Percentiles rank a stretch among this genome's conserved stretches.
These are phyloP conservation scores for Yoshiicerus persimilis DNA, from an alignment of 1,140 invertebrate species.

Conservation along the genomic window DNA sequence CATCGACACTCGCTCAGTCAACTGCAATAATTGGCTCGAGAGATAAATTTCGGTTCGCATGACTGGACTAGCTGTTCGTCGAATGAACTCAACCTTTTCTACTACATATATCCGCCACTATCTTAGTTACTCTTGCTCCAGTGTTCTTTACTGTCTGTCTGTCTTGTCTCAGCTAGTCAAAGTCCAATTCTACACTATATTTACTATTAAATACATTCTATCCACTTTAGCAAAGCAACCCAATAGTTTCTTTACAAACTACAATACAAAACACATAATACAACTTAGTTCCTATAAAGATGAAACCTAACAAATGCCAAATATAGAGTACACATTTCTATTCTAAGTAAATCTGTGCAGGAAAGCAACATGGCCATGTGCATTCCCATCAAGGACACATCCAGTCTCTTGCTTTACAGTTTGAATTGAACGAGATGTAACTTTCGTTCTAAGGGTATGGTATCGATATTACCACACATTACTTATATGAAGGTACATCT, in stretches of 20 bases:
- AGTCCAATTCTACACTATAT: background rate
- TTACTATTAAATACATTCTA: background rate
- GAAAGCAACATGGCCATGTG: background rate
- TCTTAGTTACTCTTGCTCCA: background rate
- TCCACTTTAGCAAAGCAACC: background rate
- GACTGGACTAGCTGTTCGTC: slow-evolving; percentile 1
- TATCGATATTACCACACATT: too few relatives aligned
- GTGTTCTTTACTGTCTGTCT: background rate
- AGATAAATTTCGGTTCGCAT: slow-evolving; percentile 30
- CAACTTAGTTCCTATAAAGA: background rate
- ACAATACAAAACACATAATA: background rate
- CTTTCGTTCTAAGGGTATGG: too few relatives aligned
- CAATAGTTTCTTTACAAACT: background rate
- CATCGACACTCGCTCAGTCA: slow-evolving; percentile 14
- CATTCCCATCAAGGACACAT: too few relatives aligned
- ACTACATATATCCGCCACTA: background rate
- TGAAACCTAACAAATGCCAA: too few relatives aligned
- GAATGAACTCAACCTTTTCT: slow-evolving; percentile 20
- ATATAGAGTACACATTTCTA: too few relatives aligned
- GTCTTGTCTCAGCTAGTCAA: background rate
- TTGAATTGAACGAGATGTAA: background rate
- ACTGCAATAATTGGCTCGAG: slow-evolving; percentile 29
- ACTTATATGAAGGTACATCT: background rate
- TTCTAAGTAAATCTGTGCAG: background rate
- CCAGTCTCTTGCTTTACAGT: background rate